Percentiles rank a stretch among this genome's conserved stretches.
phyloP scores from a whole-genome alignment of 1,140 invertebrate species.

The Paramacrobiotus metropolitanus region DNA sequence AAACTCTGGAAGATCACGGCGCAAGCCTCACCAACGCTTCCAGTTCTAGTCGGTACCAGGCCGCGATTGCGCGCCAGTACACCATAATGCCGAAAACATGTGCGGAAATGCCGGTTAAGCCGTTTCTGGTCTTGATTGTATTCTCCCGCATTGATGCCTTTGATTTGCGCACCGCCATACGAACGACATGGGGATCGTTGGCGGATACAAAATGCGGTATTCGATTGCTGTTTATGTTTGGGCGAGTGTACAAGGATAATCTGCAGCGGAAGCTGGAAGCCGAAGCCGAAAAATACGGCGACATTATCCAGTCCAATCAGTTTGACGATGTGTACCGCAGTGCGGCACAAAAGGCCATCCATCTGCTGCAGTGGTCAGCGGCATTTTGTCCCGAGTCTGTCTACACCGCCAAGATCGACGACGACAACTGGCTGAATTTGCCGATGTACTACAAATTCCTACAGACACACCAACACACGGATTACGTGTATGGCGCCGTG shows the following conservation, averaged over 20 bases:
- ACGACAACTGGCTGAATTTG: conserved; percentile 3
- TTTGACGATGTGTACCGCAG: not conserved
- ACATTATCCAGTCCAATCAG: conserved; percentile 2
- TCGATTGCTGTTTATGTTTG: not conserved
- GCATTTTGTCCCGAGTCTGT: not conserved
- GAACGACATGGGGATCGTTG: not conserved
- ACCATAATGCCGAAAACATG: not conserved
- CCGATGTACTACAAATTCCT: conserved; percentile 1
- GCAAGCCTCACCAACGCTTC: too few species aligned
- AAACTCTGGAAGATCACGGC: too few species aligned
- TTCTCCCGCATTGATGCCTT: not conserved
- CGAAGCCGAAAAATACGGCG: conserved; percentile 3
- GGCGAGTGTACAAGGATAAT: not conserved
- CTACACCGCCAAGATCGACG: not conserved
- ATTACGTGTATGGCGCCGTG: not conserved
- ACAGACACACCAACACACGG: not conserved
- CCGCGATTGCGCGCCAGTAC: not conserved
- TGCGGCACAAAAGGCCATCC: conserved; percentile 3
- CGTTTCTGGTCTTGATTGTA: not conserved
- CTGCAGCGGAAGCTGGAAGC: not conserved
- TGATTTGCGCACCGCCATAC: not conserved
- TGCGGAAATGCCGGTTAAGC: not conserved
- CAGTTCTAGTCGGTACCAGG: too few species aligned
- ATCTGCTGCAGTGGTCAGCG: not conserved
- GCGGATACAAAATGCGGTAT: not conserved